Conservation (phyloP, 1,140 invertebrate genomes). For the Pseudomyrmex flavicornis region DNA sequence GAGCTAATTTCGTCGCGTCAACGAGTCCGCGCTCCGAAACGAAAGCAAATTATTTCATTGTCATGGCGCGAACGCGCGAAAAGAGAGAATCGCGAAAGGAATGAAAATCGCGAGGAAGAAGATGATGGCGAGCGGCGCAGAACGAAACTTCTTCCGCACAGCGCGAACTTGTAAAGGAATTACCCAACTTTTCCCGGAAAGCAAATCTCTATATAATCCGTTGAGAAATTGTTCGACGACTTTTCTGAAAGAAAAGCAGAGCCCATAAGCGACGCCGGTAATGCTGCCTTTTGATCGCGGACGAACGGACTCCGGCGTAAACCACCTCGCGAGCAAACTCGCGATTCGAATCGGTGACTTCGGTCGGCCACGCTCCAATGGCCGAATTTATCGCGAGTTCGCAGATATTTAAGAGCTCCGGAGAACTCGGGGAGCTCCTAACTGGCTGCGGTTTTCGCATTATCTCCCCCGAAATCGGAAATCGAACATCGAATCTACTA, state of each 20-base stretch:
- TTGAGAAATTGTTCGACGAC: slow-evolving; percentile 69
- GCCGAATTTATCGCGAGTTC: slow-evolving; percentile 51
- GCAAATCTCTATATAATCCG: slow-evolving; percentile 66
- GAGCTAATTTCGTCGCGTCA: slow-evolving; percentile 52
- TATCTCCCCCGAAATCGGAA: not conserved
- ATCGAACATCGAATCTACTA: slow-evolving; percentile 20
- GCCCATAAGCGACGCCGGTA: slow-evolving; percentile 42
- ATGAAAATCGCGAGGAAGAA: not conserved
- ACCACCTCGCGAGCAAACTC: slow-evolving; percentile 2
- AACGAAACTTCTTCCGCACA: slow-evolving; percentile 42
- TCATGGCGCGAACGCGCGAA: not conserved
- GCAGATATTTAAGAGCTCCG: slow-evolving; percentile 47
- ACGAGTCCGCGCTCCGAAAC: slow-evolving; percentile 12
- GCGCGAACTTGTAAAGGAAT: slow-evolving; percentile 64
- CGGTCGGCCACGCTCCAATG: slow-evolving; percentile 49
- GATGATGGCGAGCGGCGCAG: not conserved
- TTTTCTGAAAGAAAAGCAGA: slow-evolving; percentile 60
- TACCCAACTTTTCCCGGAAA: slow-evolving; percentile 58
- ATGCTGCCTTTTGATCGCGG: slow-evolving; percentile 36
- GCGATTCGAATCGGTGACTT: slow-evolving; percentile 9
- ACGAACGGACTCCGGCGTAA: slow-evolving; percentile 47
- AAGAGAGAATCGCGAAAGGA: not conserved
- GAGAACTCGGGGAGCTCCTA: not conserved
- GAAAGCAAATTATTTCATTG: slow-evolving; percentile 65
- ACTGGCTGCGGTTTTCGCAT: slow-evolving; percentile 20